Conservation (phyloP, 2,888 invertebrate species). For the Eilema sororculum region DNA sequence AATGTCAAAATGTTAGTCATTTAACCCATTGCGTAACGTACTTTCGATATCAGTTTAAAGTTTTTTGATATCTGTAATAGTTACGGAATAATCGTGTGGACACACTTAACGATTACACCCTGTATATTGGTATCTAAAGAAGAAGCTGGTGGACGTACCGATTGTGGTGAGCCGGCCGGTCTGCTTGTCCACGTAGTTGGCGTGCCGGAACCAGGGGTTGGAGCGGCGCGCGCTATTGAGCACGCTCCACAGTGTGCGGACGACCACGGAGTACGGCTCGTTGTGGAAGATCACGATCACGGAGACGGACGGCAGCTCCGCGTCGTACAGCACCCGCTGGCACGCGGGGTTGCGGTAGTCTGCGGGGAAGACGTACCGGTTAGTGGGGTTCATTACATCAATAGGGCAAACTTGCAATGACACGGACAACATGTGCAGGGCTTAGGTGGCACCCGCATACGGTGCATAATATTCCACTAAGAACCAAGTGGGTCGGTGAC, state of each 20-base stretch:
- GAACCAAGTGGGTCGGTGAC: too few species aligned
- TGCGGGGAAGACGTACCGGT: slow-evolving; percentile 34
- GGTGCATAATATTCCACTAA: too few species aligned
- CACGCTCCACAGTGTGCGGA: slow-evolving; percentile 96
- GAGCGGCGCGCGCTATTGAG: slow-evolving; percentile 90
- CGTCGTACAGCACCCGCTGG: slow-evolving; percentile 75
- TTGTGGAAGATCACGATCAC: slow-evolving; percentile 96
- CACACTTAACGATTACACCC: too few species aligned
- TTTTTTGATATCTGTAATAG: too few species aligned
- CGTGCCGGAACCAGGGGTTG: slow-evolving; percentile 70
- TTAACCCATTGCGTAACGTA: too few species aligned
- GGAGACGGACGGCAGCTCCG: slow-evolving; percentile 90
- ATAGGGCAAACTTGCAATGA: background rate
- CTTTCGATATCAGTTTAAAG: too few species aligned
- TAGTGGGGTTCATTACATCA: background rate
- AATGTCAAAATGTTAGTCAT: too few species aligned
- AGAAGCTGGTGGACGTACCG: slow-evolving; percentile 67
- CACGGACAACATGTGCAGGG: too few species aligned
- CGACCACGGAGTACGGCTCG: slow-evolving; percentile 94
- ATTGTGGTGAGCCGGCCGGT: slow-evolving; percentile 65
- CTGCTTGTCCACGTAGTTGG: slow-evolving; percentile 66
- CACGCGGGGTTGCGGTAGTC: slow-evolving; percentile 81
- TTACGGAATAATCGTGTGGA: too few species aligned
- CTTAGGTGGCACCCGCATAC: too few species aligned
- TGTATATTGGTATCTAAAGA: too few species aligned